These are phyloP conservation scores for Otis tarda DNA, from an alignment of 2,113 vertebrate genomes.

Conservation along the genomic window DNA sequence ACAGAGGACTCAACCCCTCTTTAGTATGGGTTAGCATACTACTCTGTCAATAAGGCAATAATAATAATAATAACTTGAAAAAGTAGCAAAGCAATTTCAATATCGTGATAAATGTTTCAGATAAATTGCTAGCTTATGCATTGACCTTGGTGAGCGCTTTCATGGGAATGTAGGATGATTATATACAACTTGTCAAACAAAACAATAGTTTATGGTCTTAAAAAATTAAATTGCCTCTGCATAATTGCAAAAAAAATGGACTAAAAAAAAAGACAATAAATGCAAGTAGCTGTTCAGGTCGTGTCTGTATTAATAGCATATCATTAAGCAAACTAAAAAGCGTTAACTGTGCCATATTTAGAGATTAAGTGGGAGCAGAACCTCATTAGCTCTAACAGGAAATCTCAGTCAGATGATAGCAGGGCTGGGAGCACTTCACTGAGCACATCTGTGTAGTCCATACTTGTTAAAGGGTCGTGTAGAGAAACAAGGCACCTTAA, in stretches of 20 bases:
- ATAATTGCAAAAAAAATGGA: neutral
- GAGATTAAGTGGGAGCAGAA: slow-evolving; percentile 57
- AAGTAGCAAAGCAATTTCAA: neutral
- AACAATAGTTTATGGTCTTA: slow-evolving; percentile 28
- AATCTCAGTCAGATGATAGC: slow-evolving; percentile 14
- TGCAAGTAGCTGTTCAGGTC: slow-evolving; percentile 41
- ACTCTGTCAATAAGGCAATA: slow-evolving; percentile 23
- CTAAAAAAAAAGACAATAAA: slow-evolving; percentile 30
- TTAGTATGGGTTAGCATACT: neutral
- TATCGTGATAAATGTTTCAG: slow-evolving; percentile 38
- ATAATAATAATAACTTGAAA: slow-evolving; percentile 21
- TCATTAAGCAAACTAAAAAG: slow-evolving; percentile 61
- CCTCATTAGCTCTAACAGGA: slow-evolving; percentile 48
- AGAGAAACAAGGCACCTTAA: neutral
- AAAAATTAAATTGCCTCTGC: slow-evolving; percentile 23
- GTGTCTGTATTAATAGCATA: slow-evolving; percentile 52
- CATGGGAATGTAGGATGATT: neutral
- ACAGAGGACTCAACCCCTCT: neutral
- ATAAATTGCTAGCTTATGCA: slow-evolving; percentile 27
- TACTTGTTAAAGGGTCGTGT: neutral
- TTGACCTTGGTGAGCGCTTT: neutral
- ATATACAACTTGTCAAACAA: slow-evolving; percentile 32
- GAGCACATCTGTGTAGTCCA: neutral
- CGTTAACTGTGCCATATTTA: slow-evolving; percentile 45
- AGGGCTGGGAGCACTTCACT: slow-evolving; percentile 25